phyloP scores from a whole-genome alignment of 2,797 vertebrate genomes.

The Cottoperca gobio region DNA sequence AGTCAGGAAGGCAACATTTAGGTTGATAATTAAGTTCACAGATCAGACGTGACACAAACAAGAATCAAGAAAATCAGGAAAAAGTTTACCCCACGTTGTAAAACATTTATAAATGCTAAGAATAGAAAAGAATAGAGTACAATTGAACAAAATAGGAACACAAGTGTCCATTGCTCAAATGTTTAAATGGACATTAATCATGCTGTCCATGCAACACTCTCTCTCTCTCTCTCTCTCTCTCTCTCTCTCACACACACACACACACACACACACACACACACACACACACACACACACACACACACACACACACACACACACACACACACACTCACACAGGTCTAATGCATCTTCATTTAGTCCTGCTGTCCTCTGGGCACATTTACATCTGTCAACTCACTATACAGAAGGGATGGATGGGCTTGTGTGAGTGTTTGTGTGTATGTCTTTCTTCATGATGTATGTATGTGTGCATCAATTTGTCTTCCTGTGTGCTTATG shows the following conservation, averaged over 20 bases:
- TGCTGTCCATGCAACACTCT: slow-evolving; percentile 36
- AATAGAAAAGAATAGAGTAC: background rate
- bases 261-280: slow-evolving; percentile 6
- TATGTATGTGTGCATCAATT: slow-evolving; percentile 48
- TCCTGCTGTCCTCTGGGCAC: slow-evolving; percentile 78
- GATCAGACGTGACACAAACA: background rate
- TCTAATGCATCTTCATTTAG: slow-evolving; percentile 83
- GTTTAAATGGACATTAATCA: slow-evolving; percentile 72
- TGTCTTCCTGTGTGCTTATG: slow-evolving; percentile 29
- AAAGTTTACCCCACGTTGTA: background rate
- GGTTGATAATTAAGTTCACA: background rate
- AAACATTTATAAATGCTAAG: background rate
- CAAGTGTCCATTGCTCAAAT: slow-evolving; percentile 54
- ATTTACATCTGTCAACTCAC: slow-evolving; percentile 83
- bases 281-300: slow-evolving; percentile 13
- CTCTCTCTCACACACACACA: slow-evolving; percentile 16
- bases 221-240: background rate
- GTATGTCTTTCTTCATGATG: slow-evolving; percentile 41
- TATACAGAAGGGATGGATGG: slow-evolving; percentile 76
- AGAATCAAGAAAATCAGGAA: background rate
- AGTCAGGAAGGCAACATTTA: background rate
- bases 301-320: slow-evolving; percentile 9
- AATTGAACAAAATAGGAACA: slow-evolving; percentile 34
- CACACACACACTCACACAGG: slow-evolving; percentile 31
- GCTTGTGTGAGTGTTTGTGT: slow-evolving; percentile 21